Percentiles rank a stretch among this genome's conserved stretches.
Conservation (phyloP, 37 sponge, comb jelly and placozoan genomes). For the Axinella damicornis region DNA sequence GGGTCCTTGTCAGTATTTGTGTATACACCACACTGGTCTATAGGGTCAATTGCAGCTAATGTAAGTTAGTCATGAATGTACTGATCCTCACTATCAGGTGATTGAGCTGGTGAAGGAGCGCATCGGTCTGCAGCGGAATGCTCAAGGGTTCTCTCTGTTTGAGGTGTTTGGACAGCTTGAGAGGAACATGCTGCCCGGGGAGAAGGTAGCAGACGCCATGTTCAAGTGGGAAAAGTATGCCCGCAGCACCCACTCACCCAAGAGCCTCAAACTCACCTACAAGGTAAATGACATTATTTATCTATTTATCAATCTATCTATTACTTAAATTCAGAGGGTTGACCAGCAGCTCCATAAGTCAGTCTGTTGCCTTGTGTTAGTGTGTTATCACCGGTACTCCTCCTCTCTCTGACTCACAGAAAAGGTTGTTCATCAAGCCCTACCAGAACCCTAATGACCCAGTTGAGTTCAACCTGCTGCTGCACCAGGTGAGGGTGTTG, state of each 20-base stretch:
- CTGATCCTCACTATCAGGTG: too few species aligned
- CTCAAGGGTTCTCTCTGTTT: constrained; percentile 89
- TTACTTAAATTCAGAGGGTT: not conserved
- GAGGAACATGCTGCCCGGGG: constrained; percentile 91
- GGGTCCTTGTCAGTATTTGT: too few species aligned
- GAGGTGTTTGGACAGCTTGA: constrained; percentile 94
- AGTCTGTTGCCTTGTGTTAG: too few species aligned
- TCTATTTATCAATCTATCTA: not conserved
- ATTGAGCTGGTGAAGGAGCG: constrained; percentile 89
- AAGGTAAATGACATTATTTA: too few species aligned
- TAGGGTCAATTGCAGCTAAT: too few species aligned
- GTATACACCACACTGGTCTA: too few species aligned
- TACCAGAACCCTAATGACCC: constrained; percentile 78
- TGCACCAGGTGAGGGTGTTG: constrained; percentile 80
- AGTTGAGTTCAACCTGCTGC: constrained; percentile 88
- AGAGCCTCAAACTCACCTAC: constrained; percentile 89
- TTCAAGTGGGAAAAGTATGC: constrained; percentile 99
- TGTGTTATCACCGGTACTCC: too few species aligned
- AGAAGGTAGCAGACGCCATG: constrained; percentile 97
- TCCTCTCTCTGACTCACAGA: constrained; percentile 46
- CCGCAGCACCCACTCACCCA: constrained; percentile 80
- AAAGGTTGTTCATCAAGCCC: constrained; percentile 91
- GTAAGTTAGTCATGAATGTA: too few species aligned
- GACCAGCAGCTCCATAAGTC: too few species aligned
- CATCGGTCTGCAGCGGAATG: constrained; percentile 74